These are phyloP conservation scores for Zosterops hypoxanthus DNA, from an alignment of 2,113 vertebrate species.

Conservation along the genomic window DNA sequence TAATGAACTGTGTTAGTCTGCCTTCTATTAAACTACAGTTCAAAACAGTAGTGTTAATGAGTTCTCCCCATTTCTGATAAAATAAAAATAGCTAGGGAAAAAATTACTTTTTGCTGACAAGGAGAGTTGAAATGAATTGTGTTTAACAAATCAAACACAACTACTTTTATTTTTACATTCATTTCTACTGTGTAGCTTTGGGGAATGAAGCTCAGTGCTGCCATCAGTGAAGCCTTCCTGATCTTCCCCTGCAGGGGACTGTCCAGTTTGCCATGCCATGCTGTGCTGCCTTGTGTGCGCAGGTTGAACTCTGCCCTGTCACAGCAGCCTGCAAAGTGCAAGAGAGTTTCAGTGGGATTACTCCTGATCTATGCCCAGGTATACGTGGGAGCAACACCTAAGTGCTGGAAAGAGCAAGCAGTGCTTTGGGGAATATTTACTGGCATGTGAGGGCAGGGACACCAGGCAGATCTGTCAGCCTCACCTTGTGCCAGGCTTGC, in stretches of 20 bases:
- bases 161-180: not conserved
- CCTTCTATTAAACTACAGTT: slow-evolving; percentile 3
- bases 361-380: not conserved
- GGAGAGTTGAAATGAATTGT: not conserved
- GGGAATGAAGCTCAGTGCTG: not conserved
- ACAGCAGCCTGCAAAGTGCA: not conserved
- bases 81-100: slow-evolving; percentile 33
- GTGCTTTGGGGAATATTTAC: fast-evolving
- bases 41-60: slow-evolving; percentile 45
- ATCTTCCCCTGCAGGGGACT: not conserved
- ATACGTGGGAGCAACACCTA: not conserved
- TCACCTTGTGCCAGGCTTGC: not conserved
- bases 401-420: not conserved
- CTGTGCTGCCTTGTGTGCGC: not conserved
- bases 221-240: not conserved
- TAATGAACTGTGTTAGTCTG: slow-evolving; percentile 31
- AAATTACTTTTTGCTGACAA: not conserved
- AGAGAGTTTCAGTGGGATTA: not conserved
- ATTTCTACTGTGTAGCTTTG: not conserved
- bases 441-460: not conserved
- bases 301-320: not conserved
- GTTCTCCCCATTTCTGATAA: not conserved
- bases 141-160: slow-evolving; percentile 2
- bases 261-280: not conserved
- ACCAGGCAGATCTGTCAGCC: no score